Evolutionary conservation across 2,888 invertebrate species (phyloP).

Genomic region (Erebia epiphron): DNA sequence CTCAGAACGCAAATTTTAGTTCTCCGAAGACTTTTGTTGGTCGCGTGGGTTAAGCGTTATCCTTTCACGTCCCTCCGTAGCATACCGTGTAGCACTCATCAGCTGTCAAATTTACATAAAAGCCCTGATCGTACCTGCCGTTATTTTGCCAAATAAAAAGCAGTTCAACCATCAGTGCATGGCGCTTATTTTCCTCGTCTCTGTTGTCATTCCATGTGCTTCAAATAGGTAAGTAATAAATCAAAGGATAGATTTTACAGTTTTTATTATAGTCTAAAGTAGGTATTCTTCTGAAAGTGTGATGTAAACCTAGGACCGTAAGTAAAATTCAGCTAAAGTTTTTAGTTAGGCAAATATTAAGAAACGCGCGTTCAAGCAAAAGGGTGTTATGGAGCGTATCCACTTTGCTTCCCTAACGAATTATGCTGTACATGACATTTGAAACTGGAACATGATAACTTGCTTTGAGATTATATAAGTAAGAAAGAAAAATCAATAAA

Average conservation of each 20-base stretch:
- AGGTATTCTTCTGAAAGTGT: not conserved
- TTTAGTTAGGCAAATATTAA: not conserved
- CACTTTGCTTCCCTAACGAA: slow-evolving; percentile 10
- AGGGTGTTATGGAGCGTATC: slow-evolving; percentile 1
- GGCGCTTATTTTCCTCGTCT: slow-evolving; percentile 65
- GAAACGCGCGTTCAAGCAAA: slow-evolving; percentile 5
- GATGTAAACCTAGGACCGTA: not conserved
- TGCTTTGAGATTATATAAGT: slow-evolving; percentile 6
- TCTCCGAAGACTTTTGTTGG: not conserved
- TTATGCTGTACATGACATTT: slow-evolving; percentile 16
- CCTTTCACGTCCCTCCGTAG: slow-evolving; percentile 46
- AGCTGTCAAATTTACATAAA: slow-evolving; percentile 50
- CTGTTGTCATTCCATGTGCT: slow-evolving; percentile 69
- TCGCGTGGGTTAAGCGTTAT: not conserved
- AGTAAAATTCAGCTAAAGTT: slow-evolving; percentile 17
- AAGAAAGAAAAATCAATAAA: not conserved
- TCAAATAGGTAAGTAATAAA: slow-evolving; percentile 28
- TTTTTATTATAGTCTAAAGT: not conserved
- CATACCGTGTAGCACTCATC: slow-evolving; percentile 78
- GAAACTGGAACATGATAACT: slow-evolving; percentile 9
- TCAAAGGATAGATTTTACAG: not conserved
- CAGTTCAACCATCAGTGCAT: slow-evolving; percentile 64
- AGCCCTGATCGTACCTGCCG: slow-evolving; percentile 44
- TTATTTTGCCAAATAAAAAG: slow-evolving; percentile 23
- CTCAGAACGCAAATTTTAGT: not conserved